Evolutionary conservation across 37 sponge, comb jelly and placozoan species (phyloP), one percentile per base, ranked within the genome.

Genomic region (Bolinopsis microptera): DNA sequence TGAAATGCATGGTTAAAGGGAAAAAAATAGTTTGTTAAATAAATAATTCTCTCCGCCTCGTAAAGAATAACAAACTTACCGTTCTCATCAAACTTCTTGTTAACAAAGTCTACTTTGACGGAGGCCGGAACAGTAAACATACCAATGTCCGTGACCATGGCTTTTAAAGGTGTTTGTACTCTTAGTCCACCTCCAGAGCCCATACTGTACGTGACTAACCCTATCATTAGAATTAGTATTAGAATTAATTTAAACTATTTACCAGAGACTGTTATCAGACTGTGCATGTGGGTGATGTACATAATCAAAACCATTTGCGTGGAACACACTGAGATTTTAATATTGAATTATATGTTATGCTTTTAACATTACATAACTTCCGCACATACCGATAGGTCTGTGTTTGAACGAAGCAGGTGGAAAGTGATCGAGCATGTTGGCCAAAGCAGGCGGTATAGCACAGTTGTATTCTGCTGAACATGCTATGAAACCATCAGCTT

Each of bases 381-480:
- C n/a, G n/a, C 16, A 77, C 80, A 32, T 32, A 77, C 80, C 97
- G 0, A 94, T 74, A 23, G 96, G 96, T 35, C 94, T 93, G 88
- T 95, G 93, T 83, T 69, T 93, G 94, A 95, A 98, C 0, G 95
- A 94, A 32, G 94, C 25, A 31, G 76, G 69, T 38, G 96, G 95
- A 93, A 98, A 98, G 92, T 98, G 95, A 92, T 96, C 98, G 69
- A 98, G 94, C 67, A 96, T 61, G 93, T 98, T 98, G 93, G 96
- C 94, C 34, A 98, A 97, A 22, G 97, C 98, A 9, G 98, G 98
- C 1, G 97, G 97, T 18, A 98, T 83, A 83, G 93, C 32, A 93
- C 95, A 95, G 93, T 98, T 98, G 98, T 98, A 98, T 69, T 98
- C 98, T 2, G 95, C 96, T 18, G 96, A 82, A 27, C 97, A 69